A percentile compares a stretch with the other conserved stretches of the same genome.
Conservation (phyloP, 30 jellyfish, hydroid and myxozoan genomes). For the Euphysa ruthae region DNA sequence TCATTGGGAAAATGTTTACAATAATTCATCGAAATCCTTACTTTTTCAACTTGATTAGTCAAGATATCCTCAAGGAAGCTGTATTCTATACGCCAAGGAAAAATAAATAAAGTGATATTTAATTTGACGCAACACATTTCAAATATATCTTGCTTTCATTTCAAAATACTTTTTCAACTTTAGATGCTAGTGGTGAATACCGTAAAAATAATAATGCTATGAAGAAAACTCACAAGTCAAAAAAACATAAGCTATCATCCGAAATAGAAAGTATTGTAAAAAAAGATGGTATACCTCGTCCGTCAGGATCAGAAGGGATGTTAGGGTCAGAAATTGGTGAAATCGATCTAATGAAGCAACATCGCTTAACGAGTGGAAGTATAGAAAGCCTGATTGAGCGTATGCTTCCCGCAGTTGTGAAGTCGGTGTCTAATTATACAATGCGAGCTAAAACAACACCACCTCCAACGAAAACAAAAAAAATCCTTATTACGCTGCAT, state of each 20-base stretch:
- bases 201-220: not conserved
- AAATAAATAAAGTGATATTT: too few species aligned
- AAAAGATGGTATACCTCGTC: slow-evolving; percentile 9
- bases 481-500: not conserved
- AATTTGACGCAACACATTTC: too few species aligned
- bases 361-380: not conserved
- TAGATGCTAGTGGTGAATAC: not conserved
- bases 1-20: too few species aligned
- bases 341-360: not conserved
- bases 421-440: slow-evolving; percentile 21
- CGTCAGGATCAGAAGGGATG: slow-evolving; percentile 1
- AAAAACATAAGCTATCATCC: not conserved
- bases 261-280: not conserved
- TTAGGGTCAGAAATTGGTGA: not conserved
- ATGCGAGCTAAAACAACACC: slow-evolving; percentile 23
- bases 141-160: too few species aligned
- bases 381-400: slow-evolving; percentile 16
- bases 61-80: too few species aligned
- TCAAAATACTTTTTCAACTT: too few species aligned
- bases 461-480: slow-evolving; percentile 4
- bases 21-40: too few species aligned
- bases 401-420: slow-evolving; percentile 18
- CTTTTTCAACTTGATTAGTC: too few species aligned
- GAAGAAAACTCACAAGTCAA: not conserved
- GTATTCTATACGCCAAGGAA: too few species aligned